phyloP scores from a whole-genome alignment of 1,140 invertebrate genomes.

The Aphaenogaster floridana region DNA sequence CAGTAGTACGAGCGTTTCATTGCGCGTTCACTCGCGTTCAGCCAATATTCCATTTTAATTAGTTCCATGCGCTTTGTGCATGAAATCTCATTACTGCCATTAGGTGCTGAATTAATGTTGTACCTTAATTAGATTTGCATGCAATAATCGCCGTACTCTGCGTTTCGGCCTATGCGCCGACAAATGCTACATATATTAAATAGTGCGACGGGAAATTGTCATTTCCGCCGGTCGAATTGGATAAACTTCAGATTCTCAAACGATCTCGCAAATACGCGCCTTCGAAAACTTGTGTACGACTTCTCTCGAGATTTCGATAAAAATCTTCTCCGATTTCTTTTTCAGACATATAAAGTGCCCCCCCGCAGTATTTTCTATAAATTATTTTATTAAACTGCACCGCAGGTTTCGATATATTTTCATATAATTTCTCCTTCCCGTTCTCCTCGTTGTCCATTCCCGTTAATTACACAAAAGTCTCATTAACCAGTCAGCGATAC shows the following conservation, averaged over 20 bases:
- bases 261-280: neutral
- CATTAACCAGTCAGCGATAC: slow-evolving; percentile 56
- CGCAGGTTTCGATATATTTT: slow-evolving; percentile 27
- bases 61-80: slow-evolving; percentile 65
- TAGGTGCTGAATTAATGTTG: slow-evolving; percentile 62
- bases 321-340: neutral
- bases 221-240: slow-evolving; percentile 11
- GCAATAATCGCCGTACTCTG: slow-evolving; percentile 52
- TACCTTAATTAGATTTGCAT: slow-evolving; percentile 66
- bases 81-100: slow-evolving; percentile 65
- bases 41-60: slow-evolving; percentile 66
- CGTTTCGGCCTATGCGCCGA: slow-evolving; percentile 33
- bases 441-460: slow-evolving; percentile 43
- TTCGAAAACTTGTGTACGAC: neutral
- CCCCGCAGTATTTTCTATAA: neutral
- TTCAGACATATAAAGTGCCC: neutral
- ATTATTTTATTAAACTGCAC: slow-evolving; percentile 8
- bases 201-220: slow-evolving; percentile 40
- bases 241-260: slow-evolving; percentile 5
- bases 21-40: slow-evolving; percentile 46
- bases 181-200: slow-evolving; percentile 43
- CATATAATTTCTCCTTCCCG: slow-evolving; percentile 12
- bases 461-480: slow-evolving; percentile 62
- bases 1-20: slow-evolving; percentile 34
- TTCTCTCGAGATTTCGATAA: neutral